Evolutionary conservation across 2,797 vertebrate genomes (phyloP), one percentile per base, ranked within the genome.

Genomic region (Molossus molossus): DNA sequence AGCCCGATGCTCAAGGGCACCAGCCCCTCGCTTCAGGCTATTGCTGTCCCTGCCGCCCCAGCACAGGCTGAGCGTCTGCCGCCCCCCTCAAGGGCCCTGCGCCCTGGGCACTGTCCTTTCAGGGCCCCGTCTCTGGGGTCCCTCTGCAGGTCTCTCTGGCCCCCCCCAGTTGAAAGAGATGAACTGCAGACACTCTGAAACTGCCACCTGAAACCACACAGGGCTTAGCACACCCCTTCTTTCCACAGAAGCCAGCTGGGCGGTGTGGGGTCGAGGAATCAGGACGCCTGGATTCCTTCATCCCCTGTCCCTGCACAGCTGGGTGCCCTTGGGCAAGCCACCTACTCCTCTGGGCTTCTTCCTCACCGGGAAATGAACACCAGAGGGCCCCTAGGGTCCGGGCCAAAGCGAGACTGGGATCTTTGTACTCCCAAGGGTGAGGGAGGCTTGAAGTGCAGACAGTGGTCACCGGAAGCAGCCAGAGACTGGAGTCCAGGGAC

Each of bases 11-110:
- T 98, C 96, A 0, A 21, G 97, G 96, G 96, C 97, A 95, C 96
- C 48, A 86, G 40, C 58, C 91, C 96, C 97, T 95, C 97, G 98
- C 98, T 98, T 97, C 79, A 64, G 2, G 25, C 21, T 97, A 97
- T 96, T 96, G 95, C 97, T 29, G 60, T 62, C 87, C 91, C 75
- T 12, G 2, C 18, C n/a, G 67, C 70, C 62, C 37, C 12, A 96
- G 79, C 50, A 90, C 37, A 72, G 53, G 62, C 67, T 89, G 96
- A 96, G 90, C 95, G 97, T 95, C 94, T 97, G 90, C 92, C 81
- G 53, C 86, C 94, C 97, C 96, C 94, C 90, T 79, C 57, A 95
- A 91, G 77, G 90, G 93, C 12, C 80, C 69, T 96, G 94, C 96
- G 92, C 94, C 88, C 64, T 3, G 1, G 95, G 89, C 85, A 91